A percentile compares a stretch with the other conserved stretches of the same genome.
These are phyloP conservation scores for Drepana falcataria DNA, from an alignment of 2,888 invertebrate species.

Conservation along the genomic window DNA sequence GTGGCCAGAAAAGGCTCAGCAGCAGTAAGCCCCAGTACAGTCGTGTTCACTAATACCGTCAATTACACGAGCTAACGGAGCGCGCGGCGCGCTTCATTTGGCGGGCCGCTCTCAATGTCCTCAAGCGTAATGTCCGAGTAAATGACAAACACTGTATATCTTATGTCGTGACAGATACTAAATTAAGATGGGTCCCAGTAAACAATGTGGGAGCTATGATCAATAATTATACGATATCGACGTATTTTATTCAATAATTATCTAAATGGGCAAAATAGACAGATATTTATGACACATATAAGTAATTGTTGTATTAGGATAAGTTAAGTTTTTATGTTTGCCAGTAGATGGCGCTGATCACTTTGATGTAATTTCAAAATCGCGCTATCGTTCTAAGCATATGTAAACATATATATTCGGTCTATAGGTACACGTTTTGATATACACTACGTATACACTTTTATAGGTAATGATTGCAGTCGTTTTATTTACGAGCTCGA, in stretches of 20 bases:
- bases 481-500: no score
- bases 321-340: no score
- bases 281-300: no score
- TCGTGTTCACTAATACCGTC: constrained; percentile 6
- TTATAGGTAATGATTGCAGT: no score
- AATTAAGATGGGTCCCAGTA: constrained; percentile 5
- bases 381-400: no score
- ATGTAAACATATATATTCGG: no score
- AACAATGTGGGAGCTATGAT: not conserved
- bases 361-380: no score
- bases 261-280: not conserved
- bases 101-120: constrained; percentile 29
- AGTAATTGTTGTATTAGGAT: no score
- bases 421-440: no score
- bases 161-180: constrained; percentile 14
- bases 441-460: no score
- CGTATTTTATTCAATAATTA: not conserved
- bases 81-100: constrained; percentile 39
- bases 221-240: not conserved
- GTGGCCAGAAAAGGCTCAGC: not conserved
- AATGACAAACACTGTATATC: constrained; percentile 31
- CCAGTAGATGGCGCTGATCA: no score
- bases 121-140: constrained; percentile 41
- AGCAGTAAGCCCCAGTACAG: not conserved
- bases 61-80: constrained; percentile 44